phyloP scores from a whole-genome alignment of 2,113 vertebrate species.

The Blennius ocellaris region DNA sequence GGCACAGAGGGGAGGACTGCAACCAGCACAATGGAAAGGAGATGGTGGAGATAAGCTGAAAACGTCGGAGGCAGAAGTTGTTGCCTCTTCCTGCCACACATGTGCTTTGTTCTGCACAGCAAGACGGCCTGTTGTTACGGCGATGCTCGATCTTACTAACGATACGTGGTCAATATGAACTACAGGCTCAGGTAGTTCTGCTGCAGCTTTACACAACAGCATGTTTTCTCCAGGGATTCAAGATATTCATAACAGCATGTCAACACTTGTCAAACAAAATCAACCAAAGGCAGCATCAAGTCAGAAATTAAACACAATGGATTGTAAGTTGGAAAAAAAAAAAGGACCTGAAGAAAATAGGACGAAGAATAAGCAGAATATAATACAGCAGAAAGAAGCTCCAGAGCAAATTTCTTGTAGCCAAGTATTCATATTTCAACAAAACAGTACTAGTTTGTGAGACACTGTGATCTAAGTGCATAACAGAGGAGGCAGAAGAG shows the following conservation, averaged over 20 bases:
- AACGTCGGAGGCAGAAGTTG: conserved; percentile 58
- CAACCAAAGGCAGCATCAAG: conserved; percentile 34
- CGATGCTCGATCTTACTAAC: conserved; percentile 31
- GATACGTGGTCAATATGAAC: conserved; percentile 44
- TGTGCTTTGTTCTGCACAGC: conserved; percentile 64
- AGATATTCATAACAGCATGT: conserved; percentile 45
- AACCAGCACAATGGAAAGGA: conserved; percentile 65
- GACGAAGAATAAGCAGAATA: conserved; percentile 17
- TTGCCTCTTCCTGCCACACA: conserved; percentile 20
- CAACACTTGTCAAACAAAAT: conserved; percentile 45
- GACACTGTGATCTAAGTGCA: conserved; percentile 1
- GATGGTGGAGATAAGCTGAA: conserved; percentile 61
- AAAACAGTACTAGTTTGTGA: conserved; percentile 5
- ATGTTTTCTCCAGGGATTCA: conserved; percentile 54
- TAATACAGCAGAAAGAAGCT: conserved; percentile 7
- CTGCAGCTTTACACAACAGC: conserved; percentile 26
- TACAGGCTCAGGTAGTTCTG: conserved; percentile 3
- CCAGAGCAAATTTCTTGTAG: not conserved
- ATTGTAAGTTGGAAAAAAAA: conserved; percentile 2
- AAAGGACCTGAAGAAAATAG: conserved; percentile 41
- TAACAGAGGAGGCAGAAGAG: not conserved
- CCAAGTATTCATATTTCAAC: conserved; percentile 6
- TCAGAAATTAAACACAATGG: conserved; percentile 37
- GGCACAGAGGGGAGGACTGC: conserved; percentile 56
- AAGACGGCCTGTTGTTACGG: conserved; percentile 41